Evolutionary conservation across 1,140 invertebrate genomes (phyloP), one percentile per base, ranked within the genome.

Genomic region (Apis laboriosa): DNA sequence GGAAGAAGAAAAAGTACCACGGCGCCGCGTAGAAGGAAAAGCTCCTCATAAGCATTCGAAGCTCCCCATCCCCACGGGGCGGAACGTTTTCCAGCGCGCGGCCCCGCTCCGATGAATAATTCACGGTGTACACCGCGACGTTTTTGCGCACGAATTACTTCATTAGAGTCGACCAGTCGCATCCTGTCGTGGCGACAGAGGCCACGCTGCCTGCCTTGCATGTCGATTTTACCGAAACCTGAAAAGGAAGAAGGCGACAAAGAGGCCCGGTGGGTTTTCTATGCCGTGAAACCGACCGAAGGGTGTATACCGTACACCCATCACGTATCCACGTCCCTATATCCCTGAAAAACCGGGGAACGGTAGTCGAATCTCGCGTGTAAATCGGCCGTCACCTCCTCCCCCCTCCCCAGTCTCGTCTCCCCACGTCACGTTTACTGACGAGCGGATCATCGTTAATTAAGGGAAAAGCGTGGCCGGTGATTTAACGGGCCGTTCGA

Each of bases 81-180:
- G 56, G 76, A 78, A 75, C 79, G 77, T 84, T 88, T 87, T 78
- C 80, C 80, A 67, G 64, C 72, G 88, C 63, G 64, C 75, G 77
- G 51, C 61, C 43, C 12, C 12, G 51, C n/a, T 73, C 43, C 77
- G 72, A 89, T 92, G 90, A 92, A 91, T 91, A 88, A 91, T 91
- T 90, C 91, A 91, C 76, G 68, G 49, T 84, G 86, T 78, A 75
- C 68, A 66, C 74, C 84, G 81, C 80, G 84, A 88, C 88, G 89
- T 91, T 90, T 91, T 91, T 91, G 90, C 89, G 87, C 91, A 92
- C 87, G 83, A 92, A 92, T 92, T 92, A 90, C 90, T 91, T 92
- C 87, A 90, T 92, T 91, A 92, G 82, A 72, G 76, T 55, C 79
- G 83, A 67, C 80, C 80, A 49, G 63, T 67, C 84, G 80, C 80